Conservation (phyloP, 2,888 invertebrate species). For the Parthenolecanium corni region DNA sequence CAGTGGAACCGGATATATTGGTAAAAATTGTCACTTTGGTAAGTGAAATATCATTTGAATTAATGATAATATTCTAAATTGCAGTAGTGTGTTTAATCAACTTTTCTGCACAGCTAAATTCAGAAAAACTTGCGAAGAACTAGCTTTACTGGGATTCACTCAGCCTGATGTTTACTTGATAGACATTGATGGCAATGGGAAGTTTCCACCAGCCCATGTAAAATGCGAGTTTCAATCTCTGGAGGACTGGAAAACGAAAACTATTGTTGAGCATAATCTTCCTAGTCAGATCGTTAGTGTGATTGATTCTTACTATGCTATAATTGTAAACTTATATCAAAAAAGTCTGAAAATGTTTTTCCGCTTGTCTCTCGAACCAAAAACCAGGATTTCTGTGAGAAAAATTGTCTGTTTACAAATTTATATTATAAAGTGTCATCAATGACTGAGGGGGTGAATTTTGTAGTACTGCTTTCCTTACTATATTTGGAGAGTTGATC, state of each 20-base stretch:
- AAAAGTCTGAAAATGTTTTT: background rate
- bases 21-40: conserved; percentile 85
- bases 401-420: too few relatives aligned
- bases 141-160: conserved; percentile 76
- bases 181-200: conserved; percentile 87
- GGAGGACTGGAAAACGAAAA: conserved; percentile 71
- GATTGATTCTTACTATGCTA: too few relatives aligned
- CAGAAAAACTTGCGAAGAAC: conserved; percentile 81
- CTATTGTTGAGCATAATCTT: conserved; percentile 80
- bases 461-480: too few relatives aligned
- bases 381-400: background rate
- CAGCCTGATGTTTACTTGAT: conserved; percentile 83
- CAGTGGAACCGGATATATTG: conserved; percentile 78
- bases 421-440: too few relatives aligned
- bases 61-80: too few relatives aligned
- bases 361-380: background rate
- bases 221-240: conserved; percentile 83
- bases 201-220: conserved; percentile 81
- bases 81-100: too few relatives aligned
- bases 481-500: too few relatives aligned
- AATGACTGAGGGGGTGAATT: too few relatives aligned
- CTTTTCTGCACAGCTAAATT: conserved; percentile 53
- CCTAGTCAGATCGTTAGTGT: conserved; percentile 66
- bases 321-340: background rate
- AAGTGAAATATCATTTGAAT: conserved; percentile 34